Evolutionary conservation across 1,140 invertebrate species (phyloP).

Genomic region (Acromyrmex charruanus): DNA sequence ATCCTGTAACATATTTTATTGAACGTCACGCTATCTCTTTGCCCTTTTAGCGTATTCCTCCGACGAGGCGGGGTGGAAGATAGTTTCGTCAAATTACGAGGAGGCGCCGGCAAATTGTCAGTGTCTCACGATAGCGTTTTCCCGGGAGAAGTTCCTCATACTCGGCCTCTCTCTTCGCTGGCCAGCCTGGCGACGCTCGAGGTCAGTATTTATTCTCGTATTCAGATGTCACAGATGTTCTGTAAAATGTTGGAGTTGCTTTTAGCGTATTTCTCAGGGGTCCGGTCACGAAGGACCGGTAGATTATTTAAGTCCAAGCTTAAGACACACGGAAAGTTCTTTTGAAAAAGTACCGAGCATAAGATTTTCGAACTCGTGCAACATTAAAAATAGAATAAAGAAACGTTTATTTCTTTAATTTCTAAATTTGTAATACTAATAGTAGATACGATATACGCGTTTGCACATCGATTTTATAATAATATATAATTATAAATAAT

Average conservation of each 20-base stretch:
- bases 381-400: not conserved
- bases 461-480: not conserved
- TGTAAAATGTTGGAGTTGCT: not conserved
- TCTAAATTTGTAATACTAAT: not conserved
- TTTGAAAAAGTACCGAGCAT: not conserved
- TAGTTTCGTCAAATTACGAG: constrained; percentile 81
- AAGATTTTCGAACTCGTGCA: not conserved
- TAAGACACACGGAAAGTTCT: not conserved
- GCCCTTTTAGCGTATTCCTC: constrained; percentile 78
- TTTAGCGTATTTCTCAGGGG: constrained; percentile 30
- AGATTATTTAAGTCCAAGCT: constrained; percentile 21
- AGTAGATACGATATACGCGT: not conserved
- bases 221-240: constrained; percentile 34
- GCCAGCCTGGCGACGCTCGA: constrained; percentile 83
- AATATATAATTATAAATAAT: too few relatives aligned
- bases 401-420: not conserved
- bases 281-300: not conserved
- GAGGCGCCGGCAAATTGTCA: constrained; percentile 87
- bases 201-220: constrained; percentile 77
- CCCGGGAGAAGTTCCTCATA: constrained; percentile 87
- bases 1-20: not conserved
- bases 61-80: constrained; percentile 79
- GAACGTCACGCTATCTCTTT: not conserved
- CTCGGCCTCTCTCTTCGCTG: constrained; percentile 83
- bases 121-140: constrained; percentile 93